phyloP scores from a whole-genome alignment of 2,113 vertebrate species.

The Cardinalis cardinalis region DNA sequence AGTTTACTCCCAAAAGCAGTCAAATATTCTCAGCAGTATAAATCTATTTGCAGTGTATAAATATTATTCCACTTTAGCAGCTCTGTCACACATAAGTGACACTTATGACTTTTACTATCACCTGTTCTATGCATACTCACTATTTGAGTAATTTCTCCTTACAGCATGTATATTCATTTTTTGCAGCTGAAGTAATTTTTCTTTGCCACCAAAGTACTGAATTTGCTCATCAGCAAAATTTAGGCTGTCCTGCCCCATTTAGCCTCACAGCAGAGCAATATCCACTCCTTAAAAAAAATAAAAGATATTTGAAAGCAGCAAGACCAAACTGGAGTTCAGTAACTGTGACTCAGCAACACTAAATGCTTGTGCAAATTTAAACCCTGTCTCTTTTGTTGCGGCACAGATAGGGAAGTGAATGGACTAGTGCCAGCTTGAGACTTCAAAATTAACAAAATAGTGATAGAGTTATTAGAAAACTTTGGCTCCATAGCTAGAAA shows the following conservation, averaged over 20 bases:
- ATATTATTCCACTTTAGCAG: conserved; percentile 43
- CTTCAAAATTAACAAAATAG: background rate
- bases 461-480: background rate
- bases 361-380: background rate
- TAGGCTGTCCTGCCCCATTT: background rate
- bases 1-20: conserved; percentile 39
- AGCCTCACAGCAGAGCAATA: background rate
- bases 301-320: conserved; percentile 6
- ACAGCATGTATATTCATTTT: background rate
- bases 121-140: background rate
- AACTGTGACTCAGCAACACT: background rate
- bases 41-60: conserved; percentile 54
- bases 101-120: conserved; percentile 24
- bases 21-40: conserved; percentile 58
- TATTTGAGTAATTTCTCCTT: conserved; percentile 29
- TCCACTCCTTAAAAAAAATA: background rate
- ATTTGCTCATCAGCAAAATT: background rate
- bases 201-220: background rate
- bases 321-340: background rate
- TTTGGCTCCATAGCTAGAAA: background rate
- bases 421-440: background rate
- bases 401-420: background rate
- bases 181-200: conserved; percentile 7
- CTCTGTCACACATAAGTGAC: background rate
- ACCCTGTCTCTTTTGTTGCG: background rate